phyloP scores from a whole-genome alignment of 2,797 vertebrate species.

The Morus bassanus region DNA sequence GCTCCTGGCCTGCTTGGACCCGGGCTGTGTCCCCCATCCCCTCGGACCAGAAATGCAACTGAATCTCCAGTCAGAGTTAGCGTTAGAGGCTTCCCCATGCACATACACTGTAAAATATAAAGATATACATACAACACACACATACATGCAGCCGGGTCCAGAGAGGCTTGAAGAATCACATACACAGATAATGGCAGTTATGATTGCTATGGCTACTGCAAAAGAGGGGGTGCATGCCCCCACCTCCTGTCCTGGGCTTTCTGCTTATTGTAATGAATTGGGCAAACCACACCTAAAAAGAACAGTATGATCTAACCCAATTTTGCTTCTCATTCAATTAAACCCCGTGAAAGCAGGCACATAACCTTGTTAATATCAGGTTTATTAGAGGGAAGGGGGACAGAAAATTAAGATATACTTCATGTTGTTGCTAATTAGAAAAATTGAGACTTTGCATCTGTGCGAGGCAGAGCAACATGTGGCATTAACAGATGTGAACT shows the following conservation, averaged over 20 bases:
- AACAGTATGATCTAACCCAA: slow-evolving; percentile 70
- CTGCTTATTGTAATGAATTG: slow-evolving; percentile 14
- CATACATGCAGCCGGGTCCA: not conserved
- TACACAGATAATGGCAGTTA: not conserved
- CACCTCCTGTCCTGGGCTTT: not conserved
- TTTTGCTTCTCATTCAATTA: slow-evolving; percentile 77
- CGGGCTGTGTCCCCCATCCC: not conserved
- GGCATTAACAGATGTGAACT: slow-evolving; percentile 81
- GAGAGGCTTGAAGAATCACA: not conserved
- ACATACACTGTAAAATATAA: not conserved
- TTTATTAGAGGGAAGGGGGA: slow-evolving; percentile 81
- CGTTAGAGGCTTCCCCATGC: accelerated
- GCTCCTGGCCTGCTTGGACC: not conserved
- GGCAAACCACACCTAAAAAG: slow-evolving; percentile 44
- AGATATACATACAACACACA: not conserved
- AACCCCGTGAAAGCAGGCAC: slow-evolving; percentile 69
- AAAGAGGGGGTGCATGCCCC: not conserved
- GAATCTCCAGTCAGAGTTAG: not conserved
- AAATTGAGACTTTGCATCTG: slow-evolving; percentile 85
- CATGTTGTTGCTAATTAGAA: slow-evolving; percentile 82
- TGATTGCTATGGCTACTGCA: not conserved
- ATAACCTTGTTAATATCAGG: slow-evolving; percentile 82
- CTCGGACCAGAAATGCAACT: not conserved
- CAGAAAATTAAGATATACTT: slow-evolving; percentile 85
- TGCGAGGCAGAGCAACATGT: slow-evolving; percentile 79